These are phyloP conservation scores for Xiphophorus couchianus DNA, from an alignment of 2,113 vertebrate genomes.

Conservation along the genomic window DNA sequence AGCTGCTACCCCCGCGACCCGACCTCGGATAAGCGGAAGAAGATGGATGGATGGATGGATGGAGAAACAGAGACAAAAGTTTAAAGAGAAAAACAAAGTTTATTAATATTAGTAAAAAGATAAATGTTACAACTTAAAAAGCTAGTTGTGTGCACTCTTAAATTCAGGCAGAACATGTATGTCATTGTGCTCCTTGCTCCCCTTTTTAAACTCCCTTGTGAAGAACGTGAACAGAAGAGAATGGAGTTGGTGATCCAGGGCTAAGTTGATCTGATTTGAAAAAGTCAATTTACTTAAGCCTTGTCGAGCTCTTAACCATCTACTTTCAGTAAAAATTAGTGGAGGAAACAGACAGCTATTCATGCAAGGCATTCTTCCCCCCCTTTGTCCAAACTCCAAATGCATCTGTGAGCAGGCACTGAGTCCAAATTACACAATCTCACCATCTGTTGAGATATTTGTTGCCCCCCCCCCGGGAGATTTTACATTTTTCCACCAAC, in stretches of 20 bases:
- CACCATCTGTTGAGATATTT: slow-evolving; percentile 57
- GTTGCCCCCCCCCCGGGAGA: background rate
- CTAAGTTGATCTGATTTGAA: slow-evolving; percentile 20
- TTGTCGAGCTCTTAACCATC: slow-evolving; percentile 47
- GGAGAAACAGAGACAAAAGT: background rate
- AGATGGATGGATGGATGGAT: too few relatives aligned
- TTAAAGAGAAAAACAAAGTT: background rate
- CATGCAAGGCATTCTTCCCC: slow-evolving; percentile 48
- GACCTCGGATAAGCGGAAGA: too few relatives aligned
- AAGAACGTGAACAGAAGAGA: background rate
- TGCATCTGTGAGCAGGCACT: slow-evolving; percentile 38
- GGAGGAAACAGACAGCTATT: slow-evolving; percentile 61
- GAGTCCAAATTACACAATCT: slow-evolving; percentile 45
- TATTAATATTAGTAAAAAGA: background rate
- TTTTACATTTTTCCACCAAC: slow-evolving; percentile 3
- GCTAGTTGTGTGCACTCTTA: background rate
- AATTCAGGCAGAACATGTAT: background rate
- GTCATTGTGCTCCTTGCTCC: too few relatives aligned
- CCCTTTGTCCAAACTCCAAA: slow-evolving; percentile 52
- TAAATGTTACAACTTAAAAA: background rate
- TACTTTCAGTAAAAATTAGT: slow-evolving; percentile 61
- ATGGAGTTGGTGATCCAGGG: background rate
- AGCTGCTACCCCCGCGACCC: too few relatives aligned
- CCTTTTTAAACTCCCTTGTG: background rate
- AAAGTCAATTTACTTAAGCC: slow-evolving; percentile 48